These are phyloP conservation scores for Mirounga angustirostris DNA, from an alignment of 2,113 vertebrate genomes.

Conservation along the genomic window DNA sequence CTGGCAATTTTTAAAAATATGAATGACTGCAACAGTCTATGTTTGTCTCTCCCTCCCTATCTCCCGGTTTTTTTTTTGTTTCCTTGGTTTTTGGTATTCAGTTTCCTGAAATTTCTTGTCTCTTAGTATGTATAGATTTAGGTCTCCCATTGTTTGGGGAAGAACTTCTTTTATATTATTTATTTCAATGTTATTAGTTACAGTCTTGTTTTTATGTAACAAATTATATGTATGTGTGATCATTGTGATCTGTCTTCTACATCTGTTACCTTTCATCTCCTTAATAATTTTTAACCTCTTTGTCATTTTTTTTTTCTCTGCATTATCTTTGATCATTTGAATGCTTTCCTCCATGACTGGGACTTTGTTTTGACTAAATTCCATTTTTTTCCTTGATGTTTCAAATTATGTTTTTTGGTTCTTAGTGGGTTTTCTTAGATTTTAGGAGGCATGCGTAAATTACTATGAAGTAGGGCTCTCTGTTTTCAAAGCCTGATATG, in stretches of 20 bases:
- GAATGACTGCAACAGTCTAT: neutral
- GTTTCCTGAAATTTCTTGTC: neutral
- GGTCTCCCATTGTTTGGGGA: neutral
- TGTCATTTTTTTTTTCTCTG: neutral
- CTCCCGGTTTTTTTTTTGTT: neutral
- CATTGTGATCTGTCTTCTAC: neutral
- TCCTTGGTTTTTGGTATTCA: neutral
- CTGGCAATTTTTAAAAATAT: neutral
- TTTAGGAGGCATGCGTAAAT: neutral
- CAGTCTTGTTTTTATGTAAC: neutral
- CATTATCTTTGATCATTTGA: conserved; percentile 18
- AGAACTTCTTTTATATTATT: neutral
- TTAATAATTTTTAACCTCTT: neutral
- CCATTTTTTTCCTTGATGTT: neutral
- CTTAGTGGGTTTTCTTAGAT: conserved; percentile 4
- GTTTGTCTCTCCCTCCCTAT: neutral
- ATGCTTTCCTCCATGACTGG: neutral
- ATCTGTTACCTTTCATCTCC: neutral
- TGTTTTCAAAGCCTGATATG: conserved; percentile 19
- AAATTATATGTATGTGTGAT: neutral
- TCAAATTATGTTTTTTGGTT: neutral
- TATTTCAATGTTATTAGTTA: neutral
- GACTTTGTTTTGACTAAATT: neutral
- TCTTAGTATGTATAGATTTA: neutral
- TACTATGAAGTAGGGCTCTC: neutral